Evolutionary conservation across 2,888 invertebrate species (phyloP), one percentile per base, ranked within the genome.

Genomic region (Callyntrura guangdongensis): DNA sequence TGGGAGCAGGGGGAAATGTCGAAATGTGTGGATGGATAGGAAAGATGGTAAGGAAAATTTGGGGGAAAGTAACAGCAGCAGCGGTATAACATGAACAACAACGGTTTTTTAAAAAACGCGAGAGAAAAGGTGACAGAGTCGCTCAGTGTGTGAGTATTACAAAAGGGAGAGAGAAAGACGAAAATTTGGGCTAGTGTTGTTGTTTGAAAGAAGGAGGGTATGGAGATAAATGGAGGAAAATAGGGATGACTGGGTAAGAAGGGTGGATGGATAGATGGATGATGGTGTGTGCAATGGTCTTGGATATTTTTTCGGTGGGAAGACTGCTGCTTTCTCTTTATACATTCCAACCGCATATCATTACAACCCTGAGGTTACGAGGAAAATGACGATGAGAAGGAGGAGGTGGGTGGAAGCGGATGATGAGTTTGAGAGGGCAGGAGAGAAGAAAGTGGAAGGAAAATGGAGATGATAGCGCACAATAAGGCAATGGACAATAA

Each of bases 261-360:
- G 12, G 22, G 36, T 36, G 47, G 72, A 17, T 45, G 45, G 17
- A 45, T 72, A 47, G 72, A n/a, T 72, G 72, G 45, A 72, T 17
- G 72, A 20, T 45, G 72, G 17, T 47, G 36, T 8, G 1, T 36
- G 47, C 36, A 17, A n/a, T 47, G 74, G 20, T 74, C 17, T 49
- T 74, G 74, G 12, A 22, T 25, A 56, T 25, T 25, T 64, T n/a
- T 67, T 27, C 11, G 81, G 12, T 49, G 81, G n/a, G 14, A n/a
- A 61, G 12, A 61, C 79, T 79, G 49, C 77, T 88, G 69, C 87
- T 88, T 88, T 88, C 64, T 82, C 87, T 64, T 88, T 88, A 88
- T 88, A 81, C 82, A 83, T 88, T 83, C 88, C 45, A 69, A 88
- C 87, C 87, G 87, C 88, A 88, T 88, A 88, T 88, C 88, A 88